Percentiles rank a stretch among this genome's conserved stretches.
These are phyloP conservation scores for Trochalopteron elliotii DNA, from an alignment of 2,113 vertebrate genomes.

Conservation along the genomic window DNA sequence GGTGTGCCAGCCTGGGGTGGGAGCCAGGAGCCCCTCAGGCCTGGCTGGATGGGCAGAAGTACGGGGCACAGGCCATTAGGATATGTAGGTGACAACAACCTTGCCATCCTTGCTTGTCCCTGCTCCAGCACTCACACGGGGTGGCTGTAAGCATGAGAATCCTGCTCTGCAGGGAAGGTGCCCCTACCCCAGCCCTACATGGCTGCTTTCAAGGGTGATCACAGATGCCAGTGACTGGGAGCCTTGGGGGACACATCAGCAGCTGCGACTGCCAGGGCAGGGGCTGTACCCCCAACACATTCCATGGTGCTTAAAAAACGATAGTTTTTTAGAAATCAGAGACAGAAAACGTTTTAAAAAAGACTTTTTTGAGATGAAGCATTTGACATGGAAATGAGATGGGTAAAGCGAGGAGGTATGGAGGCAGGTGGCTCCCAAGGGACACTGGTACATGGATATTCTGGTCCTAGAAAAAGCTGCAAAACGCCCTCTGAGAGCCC, in stretches of 20 bases:
- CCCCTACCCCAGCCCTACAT: background rate
- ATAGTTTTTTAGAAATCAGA: constrained; percentile 14
- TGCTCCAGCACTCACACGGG: no score
- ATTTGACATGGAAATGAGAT: background rate
- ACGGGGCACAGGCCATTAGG: background rate
- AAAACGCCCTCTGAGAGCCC: background rate
- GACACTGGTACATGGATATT: background rate
- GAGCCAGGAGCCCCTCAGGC: background rate
- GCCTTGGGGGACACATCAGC: background rate
- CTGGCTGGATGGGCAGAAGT: background rate
- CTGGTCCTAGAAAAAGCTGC: background rate
- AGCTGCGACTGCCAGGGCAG: background rate
- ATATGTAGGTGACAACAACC: background rate
- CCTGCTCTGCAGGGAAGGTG: background rate
- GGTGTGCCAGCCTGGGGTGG: background rate
- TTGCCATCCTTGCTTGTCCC: background rate
- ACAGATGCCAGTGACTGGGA: background rate
- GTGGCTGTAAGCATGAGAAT: background rate
- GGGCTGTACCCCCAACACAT: background rate
- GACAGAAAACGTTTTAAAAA: background rate
- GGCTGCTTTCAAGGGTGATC: background rate
- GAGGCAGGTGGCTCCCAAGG: background rate
- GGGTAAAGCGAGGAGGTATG: accelerated
- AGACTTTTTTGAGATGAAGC: background rate
- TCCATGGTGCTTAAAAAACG: background rate